These are phyloP conservation scores for Philypnodon macrostomus DNA, from an alignment of 2,797 vertebrate species.

Conservation along the genomic window DNA sequence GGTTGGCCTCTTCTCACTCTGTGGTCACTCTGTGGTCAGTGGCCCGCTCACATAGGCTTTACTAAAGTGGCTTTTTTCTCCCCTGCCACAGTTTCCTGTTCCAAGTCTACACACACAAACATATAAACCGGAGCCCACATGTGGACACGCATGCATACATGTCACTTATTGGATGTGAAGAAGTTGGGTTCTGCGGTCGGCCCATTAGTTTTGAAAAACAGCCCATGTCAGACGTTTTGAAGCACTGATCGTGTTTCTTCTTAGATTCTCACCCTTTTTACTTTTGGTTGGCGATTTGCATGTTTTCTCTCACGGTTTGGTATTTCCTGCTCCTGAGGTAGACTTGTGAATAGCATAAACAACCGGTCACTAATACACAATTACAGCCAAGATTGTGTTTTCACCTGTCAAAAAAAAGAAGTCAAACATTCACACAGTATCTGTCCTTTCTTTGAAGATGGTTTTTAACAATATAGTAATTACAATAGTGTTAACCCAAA, in stretches of 20 bases:
- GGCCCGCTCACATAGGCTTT: constrained; percentile 44
- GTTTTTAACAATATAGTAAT: too few relatives aligned
- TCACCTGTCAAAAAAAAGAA: neutral
- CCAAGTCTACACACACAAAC: constrained; percentile 9
- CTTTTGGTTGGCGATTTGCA: constrained; percentile 11
- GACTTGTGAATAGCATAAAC: constrained; percentile 4
- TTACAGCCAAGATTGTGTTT: neutral
- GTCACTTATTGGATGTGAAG: constrained; percentile 23
- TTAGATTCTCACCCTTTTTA: constrained; percentile 1
- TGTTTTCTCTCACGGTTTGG: constrained; percentile 4
- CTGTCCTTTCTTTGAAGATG: neutral
- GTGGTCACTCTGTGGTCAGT: constrained; percentile 52
- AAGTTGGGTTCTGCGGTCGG: constrained; percentile 22
- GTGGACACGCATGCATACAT: constrained; percentile 21
- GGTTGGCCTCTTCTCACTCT: too few relatives aligned
- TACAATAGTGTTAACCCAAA: too few relatives aligned
- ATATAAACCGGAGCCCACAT: constrained; percentile 29
- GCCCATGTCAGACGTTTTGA: constrained; percentile 6
- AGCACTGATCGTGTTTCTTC: neutral
- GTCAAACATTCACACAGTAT: neutral
- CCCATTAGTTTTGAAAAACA: constrained; percentile 14
- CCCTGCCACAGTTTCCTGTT: constrained; percentile 37
- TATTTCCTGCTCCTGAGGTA: neutral
- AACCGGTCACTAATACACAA: neutral
- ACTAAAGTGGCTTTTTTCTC: constrained; percentile 22